Base-by-base conservation (phyloP, 2,797 vertebrate species). In the Hipposideros larvatus region DNA sequence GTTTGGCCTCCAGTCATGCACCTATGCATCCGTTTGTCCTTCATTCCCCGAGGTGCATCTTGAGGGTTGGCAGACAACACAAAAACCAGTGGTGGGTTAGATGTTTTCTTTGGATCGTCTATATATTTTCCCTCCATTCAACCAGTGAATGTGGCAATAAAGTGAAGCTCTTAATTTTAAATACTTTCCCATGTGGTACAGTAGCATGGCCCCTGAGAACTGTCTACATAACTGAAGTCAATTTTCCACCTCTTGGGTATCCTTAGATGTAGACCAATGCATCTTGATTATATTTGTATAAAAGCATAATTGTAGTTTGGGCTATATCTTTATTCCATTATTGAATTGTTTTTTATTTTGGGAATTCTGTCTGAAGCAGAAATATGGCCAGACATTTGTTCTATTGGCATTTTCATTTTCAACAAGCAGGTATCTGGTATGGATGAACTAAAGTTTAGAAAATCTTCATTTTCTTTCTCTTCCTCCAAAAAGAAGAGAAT, bases 291-390 rank as follows among this genome's bases (percentile, higher is more conserved):
- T 66, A 11, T 80, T 61, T 86, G n/a, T 74, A 31, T 53, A 28
- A 71, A 75, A 75, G 79, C 57, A 28, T 75, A 21, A 65, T 31
- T 31, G 41, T 41, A 46, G 14, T 82, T 82, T 68, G 75, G 48
- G 48, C n/a, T 95, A 3, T 87, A 16, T 8, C 26, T 43, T 51
- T 51, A 51, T 85, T 73, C 48, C 57, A 11, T 73, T 65, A 31
- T 57, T 73, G 59, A 26, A 37, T 41, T 46, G 26, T 37, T 37
- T 57, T 84, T 85, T 79, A 41, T 79, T 85, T 57, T 22, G 31
- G 11, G 31, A n/a, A 85, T 93, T 92, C 86, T 65, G 1, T 59
- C 65, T 79, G 79, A 85, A 79, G 16, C 57, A 73, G 91, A 74
- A 86, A 68, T 14, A 8, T 7, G 82, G 74, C 28, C 74, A 66